Percentiles rank a stretch among this genome's conserved stretches.
phyloP scores from a whole-genome alignment of 92 coral and sea anemone species.

The Metridium senile region DNA sequence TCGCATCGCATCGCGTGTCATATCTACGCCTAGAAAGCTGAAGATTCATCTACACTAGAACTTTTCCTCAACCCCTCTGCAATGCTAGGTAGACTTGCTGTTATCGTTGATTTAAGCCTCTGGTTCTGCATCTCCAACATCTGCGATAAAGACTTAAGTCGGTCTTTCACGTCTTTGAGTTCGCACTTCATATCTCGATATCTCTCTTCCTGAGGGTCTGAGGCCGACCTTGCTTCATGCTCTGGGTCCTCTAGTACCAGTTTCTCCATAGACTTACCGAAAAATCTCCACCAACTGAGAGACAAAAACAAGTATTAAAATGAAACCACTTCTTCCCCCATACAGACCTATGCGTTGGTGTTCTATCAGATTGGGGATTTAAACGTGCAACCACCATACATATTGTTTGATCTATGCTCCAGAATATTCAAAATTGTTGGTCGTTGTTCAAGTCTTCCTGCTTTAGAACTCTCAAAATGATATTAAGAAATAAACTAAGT shows the following conservation, averaged over 20 bases:
- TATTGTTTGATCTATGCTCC: too few species aligned
- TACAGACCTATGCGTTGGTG: neutral
- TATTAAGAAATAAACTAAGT: too few species aligned
- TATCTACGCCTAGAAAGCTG: neutral
- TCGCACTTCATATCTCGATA: conserved; percentile 4
- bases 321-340: neutral
- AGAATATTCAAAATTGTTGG: too few species aligned
- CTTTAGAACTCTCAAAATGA: too few species aligned
- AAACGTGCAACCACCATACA: too few species aligned
- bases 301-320: neutral
- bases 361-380: too few species aligned
- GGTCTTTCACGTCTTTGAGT: conserved; percentile 4
- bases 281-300: neutral
- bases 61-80: neutral
- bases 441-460: too few species aligned
- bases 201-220: conserved; percentile 11
- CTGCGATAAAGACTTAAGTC: conserved; percentile 11
- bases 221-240: neutral
- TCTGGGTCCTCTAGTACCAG: conserved; percentile 5
- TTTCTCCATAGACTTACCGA: neutral
- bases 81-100: conserved; percentile 14
- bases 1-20: neutral
- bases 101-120: neutral
- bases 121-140: conserved; percentile 14
- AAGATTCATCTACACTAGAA: neutral